Evolutionary conservation across 2,888 invertebrate genomes (phyloP).

Genomic region (Choreutis nemorana): DNA sequence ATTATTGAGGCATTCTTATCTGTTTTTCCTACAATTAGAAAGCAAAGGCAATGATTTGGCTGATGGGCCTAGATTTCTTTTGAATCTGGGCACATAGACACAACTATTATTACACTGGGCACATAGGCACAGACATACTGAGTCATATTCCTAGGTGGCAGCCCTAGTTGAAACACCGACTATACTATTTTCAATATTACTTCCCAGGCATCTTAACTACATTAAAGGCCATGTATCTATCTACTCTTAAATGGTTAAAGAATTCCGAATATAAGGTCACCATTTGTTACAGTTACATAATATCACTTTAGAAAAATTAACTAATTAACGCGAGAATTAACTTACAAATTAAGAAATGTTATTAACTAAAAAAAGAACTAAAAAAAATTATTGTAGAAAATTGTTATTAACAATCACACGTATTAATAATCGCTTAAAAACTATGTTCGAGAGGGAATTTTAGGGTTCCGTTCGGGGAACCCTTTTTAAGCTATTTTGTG

Average conservation of each 20-base stretch:
- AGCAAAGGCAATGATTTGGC: too few relatives aligned
- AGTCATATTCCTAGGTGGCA: too few relatives aligned
- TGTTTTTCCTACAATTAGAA: too few relatives aligned
- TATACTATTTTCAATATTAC: slow-evolving; percentile 39
- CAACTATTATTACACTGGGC: too few relatives aligned
- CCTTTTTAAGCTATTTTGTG: too few relatives aligned
- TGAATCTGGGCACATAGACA: too few relatives aligned
- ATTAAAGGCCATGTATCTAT: slow-evolving; percentile 60
- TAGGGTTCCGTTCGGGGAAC: slow-evolving; percentile 11
- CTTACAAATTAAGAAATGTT: slow-evolving; percentile 21
- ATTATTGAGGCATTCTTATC: too few relatives aligned
- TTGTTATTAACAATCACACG: slow-evolving; percentile 53
- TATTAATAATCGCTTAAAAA: slow-evolving; percentile 41
- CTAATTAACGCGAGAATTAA: slow-evolving; percentile 32
- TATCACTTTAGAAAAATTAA: slow-evolving; percentile 60
- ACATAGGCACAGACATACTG: too few relatives aligned
- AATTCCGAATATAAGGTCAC: slow-evolving; percentile 61
- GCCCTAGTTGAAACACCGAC: too few relatives aligned
- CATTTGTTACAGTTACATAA: slow-evolving; percentile 51
- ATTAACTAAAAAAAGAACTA: slow-evolving; percentile 25
- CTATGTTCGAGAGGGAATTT: slow-evolving; percentile 46
- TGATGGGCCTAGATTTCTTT: too few relatives aligned
- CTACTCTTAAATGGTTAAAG: slow-evolving; percentile 60
- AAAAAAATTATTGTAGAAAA: slow-evolving; percentile 51
- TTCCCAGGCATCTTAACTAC: too few relatives aligned